Evolutionary conservation across 2,888 invertebrate genomes (phyloP), one percentile per base, ranked within the genome.

Genomic region (Pristionchus japonicus): DNA sequence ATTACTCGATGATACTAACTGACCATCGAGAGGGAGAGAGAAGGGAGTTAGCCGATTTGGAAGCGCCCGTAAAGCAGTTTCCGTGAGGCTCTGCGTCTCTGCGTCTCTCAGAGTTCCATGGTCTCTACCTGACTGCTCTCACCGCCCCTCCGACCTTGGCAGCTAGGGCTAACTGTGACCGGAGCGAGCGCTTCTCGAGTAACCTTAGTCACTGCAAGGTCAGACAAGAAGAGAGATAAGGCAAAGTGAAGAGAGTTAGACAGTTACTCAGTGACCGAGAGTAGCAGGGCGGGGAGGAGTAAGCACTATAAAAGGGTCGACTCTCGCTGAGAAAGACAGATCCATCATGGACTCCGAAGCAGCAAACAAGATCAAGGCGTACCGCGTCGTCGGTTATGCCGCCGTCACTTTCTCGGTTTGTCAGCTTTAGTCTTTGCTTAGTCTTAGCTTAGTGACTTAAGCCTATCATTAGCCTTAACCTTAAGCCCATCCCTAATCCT

Each of bases 341-440:
- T 64, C 80, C 43, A 49, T 83, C 82, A 86, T 86, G 86, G 86
- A 86, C 47, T 67, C 70, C 47, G 67, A 67, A n/a, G 34, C 67
- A 52, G 82, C 82, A 23, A 49, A 83, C 34, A 86, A 86, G 86
- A 43, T 86, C 49, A 70, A 67, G 49, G 86, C 86, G 43, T 86
- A 86, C 70, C 67, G 70, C 70, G 49, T 86, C 70, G 86, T 86
- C 86, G 86, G 86, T 43, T 86, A 86, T 70, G 86, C 86, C 47
- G 86, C 86, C 86, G 86, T 86, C 49, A 86, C 86, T 31, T 86
- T 86, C 86, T 86, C 86, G 31, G 77, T 77, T 11, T n/a, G 77
- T 47, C n/a, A n/a, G n/a, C n/a, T n/a, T n/a, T n/a, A n/a, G n/a
- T n/a, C n/a, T 43, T 23, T n/a, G 23, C 23, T 57, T 57, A n/a